Conservation (phyloP, 2,888 invertebrate genomes). For the Aporophyla lueneburgensis region DNA sequence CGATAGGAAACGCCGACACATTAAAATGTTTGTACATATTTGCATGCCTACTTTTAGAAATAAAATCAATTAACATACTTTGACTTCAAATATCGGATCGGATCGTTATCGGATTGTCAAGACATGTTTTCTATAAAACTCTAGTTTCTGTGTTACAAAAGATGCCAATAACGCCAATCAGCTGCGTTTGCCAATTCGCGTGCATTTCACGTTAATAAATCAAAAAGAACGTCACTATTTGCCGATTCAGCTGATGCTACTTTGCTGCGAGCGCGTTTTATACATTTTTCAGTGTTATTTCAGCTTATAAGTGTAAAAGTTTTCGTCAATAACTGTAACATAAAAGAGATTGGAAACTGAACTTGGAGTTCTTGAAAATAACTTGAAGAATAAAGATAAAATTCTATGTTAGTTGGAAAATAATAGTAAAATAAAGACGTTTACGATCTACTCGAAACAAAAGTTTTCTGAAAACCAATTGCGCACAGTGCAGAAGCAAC, state of each 20-base stretch:
- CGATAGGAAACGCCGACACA: no score
- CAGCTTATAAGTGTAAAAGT: conserved; percentile 9
- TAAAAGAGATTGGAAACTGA: conserved; percentile 16
- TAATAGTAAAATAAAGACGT: not conserved
- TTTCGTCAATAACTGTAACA: conserved; percentile 21
- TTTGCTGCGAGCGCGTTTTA: conserved; percentile 3
- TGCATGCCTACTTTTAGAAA: no score
- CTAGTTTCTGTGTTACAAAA: conserved; percentile 12
- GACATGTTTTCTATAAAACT: conserved; percentile 22
- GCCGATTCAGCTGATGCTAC: not conserved
- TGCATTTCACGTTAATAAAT: conserved; percentile 36
- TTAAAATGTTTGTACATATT: no score
- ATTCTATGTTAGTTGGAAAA: not conserved
- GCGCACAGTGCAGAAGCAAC: not conserved
- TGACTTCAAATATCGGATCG: no score
- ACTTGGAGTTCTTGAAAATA: not conserved
- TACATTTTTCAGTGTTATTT: not conserved
- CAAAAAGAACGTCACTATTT: conserved; percentile 17
- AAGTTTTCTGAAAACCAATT: conserved; percentile 26
- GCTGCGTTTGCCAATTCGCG: not conserved
- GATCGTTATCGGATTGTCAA: conserved; percentile 20
- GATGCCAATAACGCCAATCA: not conserved
- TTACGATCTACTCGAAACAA: not conserved
- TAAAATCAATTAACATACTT: no score
- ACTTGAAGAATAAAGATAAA: not conserved